Evolutionary conservation across 2,888 invertebrate genomes (phyloP).

Genomic region (Drosophila meridionalis): DNA sequence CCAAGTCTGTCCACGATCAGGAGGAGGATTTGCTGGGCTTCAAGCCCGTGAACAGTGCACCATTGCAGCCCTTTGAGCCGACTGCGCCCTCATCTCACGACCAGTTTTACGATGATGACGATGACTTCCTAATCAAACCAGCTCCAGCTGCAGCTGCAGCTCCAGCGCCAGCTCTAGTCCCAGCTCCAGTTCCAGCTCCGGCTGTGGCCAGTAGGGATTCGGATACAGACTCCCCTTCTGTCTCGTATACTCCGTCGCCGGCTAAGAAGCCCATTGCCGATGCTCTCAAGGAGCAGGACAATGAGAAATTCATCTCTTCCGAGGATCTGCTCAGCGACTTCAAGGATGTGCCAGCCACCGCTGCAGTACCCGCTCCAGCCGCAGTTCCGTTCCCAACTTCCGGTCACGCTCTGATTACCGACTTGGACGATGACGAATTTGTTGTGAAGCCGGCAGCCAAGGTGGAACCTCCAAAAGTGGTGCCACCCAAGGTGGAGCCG

Average conservation of each 20-base stretch:
- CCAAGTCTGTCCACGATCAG: constrained; percentile 31
- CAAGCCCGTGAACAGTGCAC: constrained; percentile 48
- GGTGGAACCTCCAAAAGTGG: constrained; percentile 55
- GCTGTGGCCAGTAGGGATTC: constrained; percentile 77
- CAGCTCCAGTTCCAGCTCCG: constrained; percentile 1
- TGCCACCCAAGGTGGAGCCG: constrained; percentile 46
- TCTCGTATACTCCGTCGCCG: constrained; percentile 83
- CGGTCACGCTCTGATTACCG: constrained; percentile 65
- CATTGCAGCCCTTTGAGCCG: constrained; percentile 64
- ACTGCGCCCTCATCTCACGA: constrained; percentile 50
- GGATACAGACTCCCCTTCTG: constrained; percentile 83
- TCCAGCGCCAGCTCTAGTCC: neutral
- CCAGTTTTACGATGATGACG: constrained; percentile 56
- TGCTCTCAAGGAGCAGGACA: constrained; percentile 84
- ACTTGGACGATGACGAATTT: constrained; percentile 77
- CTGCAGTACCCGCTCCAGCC: constrained; percentile 3
- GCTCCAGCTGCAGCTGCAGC: constrained; percentile 15
- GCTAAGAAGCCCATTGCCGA: constrained; percentile 82
- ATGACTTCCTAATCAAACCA: constrained; percentile 47
- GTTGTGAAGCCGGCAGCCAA: constrained; percentile 57
- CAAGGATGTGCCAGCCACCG: constrained; percentile 71
- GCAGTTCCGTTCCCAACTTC: constrained; percentile 41
- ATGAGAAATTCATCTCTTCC: constrained; percentile 85
- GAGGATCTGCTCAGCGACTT: constrained; percentile 84
- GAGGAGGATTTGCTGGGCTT: constrained; percentile 66